Evolutionary conservation across 2,113 vertebrate species (phyloP), one percentile per base, ranked within the genome.

Genomic region (Pardalotus punctatus): DNA sequence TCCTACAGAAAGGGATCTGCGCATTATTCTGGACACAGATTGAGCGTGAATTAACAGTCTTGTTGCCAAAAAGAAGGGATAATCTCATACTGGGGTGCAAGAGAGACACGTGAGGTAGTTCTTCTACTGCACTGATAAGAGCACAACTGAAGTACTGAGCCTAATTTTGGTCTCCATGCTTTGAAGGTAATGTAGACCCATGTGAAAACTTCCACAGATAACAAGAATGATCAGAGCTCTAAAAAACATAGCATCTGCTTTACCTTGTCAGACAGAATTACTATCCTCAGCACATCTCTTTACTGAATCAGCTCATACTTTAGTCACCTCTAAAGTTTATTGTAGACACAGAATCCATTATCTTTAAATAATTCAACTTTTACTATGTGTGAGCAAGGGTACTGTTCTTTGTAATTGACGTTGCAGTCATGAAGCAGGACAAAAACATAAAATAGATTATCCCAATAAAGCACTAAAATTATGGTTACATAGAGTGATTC

Each of bases 231-330:
- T 58, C 23, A 43, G 50, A 88, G 31, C 13, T 77, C 33, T 56
- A 66, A 54, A 92, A 95, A 88, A 85, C 4, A 57, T 8, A 42
- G 17, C 18, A 33, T 33, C 24, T 67, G 43, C n/a, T 90, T 66
- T 51, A 53, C 24, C 20, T 64, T 40, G 33, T 53, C 40, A 60
- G 60, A 48, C 22, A 70, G 56, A 88, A 90, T 86, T 81, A 66
- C 85, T 74, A 3, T 67, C 71, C 81, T 96, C 90, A 94, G 92
- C 93, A 95, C 14, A 86, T 92, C 35, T 70, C 94, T 81, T 56
- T 81, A 93, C 93, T 95, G 93, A 95, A 93, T 96, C 96, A 95
- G 45, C 94, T 90, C 56, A 66, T 92, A 88, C 77, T 91, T 91
- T 76, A 94, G 57, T 31, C n/a, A 81, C n/a, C 53, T 89, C 51